A percentile compares a stretch with the other conserved stretches of the same genome.
Evolutionary conservation across 2,113 vertebrate species (phyloP).

Genomic region (Thamnaconus septentrionalis): DNA sequence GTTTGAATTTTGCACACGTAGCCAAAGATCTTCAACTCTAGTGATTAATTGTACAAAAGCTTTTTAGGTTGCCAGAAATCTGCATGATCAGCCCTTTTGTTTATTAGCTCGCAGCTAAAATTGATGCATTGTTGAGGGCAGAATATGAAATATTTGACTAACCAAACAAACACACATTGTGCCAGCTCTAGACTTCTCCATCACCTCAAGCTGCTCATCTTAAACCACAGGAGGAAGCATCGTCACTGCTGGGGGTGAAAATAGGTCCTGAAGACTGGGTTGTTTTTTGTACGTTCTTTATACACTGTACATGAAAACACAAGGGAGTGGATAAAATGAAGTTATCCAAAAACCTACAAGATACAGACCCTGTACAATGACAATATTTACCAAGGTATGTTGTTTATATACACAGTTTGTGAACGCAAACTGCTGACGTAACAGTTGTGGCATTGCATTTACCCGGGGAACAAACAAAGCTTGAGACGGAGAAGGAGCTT

Average conservation of each 20-base stretch:
- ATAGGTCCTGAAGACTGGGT: slow-evolving; percentile 15
- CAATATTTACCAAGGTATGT: slow-evolving; percentile 75
- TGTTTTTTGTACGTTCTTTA: slow-evolving; percentile 70
- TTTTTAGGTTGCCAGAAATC: too few species aligned
- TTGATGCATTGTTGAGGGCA: too few species aligned
- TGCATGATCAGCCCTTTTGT: too few species aligned
- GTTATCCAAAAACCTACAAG: slow-evolving; percentile 83
- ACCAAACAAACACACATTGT: too few species aligned
- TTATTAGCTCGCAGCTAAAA: too few species aligned
- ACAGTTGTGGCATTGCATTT: slow-evolving; percentile 25
- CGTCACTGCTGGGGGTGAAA: slow-evolving; percentile 4
- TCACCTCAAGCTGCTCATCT: too few species aligned
- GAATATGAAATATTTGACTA: too few species aligned
- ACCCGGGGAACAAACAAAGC: slow-evolving; percentile 13
- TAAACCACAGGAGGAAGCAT: too few species aligned
- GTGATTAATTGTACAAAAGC: too few species aligned
- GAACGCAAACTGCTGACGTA: slow-evolving; percentile 46
- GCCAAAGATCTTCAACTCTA: too few species aligned
- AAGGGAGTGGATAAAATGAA: slow-evolving; percentile 67
- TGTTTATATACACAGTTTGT: slow-evolving; percentile 67
- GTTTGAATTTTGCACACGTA: too few species aligned
- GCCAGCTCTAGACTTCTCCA: too few species aligned
- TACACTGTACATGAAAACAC: slow-evolving; percentile 77
- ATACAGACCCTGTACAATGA: slow-evolving; percentile 84
- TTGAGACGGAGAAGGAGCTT: slow-evolving; percentile 11